Percentiles rank a stretch among this genome's conserved stretches.
phyloP scores from a whole-genome alignment of 2,888 invertebrate species.

The Acronicta psi region DNA sequence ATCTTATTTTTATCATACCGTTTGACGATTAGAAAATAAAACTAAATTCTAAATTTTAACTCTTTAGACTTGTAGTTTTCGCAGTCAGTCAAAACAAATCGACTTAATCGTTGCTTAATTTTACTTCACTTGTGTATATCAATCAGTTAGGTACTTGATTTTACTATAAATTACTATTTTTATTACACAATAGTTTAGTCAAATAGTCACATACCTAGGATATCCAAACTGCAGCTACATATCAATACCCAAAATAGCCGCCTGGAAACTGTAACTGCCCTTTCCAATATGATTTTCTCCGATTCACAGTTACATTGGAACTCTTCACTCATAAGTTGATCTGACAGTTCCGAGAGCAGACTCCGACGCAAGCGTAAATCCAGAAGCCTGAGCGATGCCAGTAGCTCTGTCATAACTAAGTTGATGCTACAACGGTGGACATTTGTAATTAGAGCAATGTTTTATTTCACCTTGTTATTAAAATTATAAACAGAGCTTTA shows the following conservation, averaged over 20 bases:
- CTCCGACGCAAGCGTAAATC: conserved; percentile 64
- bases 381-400: conserved; percentile 63
- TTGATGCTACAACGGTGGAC: conserved; percentile 63
- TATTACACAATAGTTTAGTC: not conserved
- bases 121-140: too few relatives aligned
- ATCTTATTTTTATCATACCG: too few relatives aligned
- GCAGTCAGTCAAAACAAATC: too few relatives aligned
- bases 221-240: conserved; percentile 48
- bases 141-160: too few relatives aligned
- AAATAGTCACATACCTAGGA: conserved; percentile 64
- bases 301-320: conserved; percentile 54
- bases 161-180: too few relatives aligned
- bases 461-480: conserved; percentile 19
- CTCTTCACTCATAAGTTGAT: conserved; percentile 61
- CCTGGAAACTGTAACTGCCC: conserved; percentile 58
- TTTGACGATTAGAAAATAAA: too few relatives aligned
- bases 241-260: conserved; percentile 56
- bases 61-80: too few relatives aligned
- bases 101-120: too few relatives aligned
- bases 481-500: conserved; percentile 5
- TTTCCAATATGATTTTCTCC: conserved; percentile 57
- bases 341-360: conserved; percentile 55
- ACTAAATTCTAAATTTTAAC: too few relatives aligned
- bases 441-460: conserved; percentile 31
- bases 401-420: conserved; percentile 68